Conservation (phyloP, 2,113 vertebrate species). For the Caretta caretta region DNA sequence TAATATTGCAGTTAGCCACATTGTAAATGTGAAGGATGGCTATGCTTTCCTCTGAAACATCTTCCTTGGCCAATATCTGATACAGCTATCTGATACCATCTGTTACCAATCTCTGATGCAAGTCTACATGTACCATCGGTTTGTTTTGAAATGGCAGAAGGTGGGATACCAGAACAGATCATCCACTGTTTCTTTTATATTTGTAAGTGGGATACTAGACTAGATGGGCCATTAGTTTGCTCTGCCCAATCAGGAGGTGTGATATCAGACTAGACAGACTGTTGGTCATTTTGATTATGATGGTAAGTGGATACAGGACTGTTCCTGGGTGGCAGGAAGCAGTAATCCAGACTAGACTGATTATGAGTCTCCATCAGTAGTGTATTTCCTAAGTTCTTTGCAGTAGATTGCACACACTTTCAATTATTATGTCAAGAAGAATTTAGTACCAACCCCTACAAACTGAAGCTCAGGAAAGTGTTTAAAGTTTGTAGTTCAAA, state of each 20-base stretch:
- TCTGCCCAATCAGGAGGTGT: not conserved
- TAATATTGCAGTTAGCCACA: not conserved
- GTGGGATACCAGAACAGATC: accelerated
- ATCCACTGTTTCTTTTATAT: no score
- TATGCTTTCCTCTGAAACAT: not conserved
- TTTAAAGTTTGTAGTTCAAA: not conserved
- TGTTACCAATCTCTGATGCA: not conserved
- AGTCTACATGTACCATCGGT: not conserved
- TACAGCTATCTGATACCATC: no score
- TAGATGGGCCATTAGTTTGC: not conserved
- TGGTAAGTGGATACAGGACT: not conserved
- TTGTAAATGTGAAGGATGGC: not conserved
- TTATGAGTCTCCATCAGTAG: not conserved
- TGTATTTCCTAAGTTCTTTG: not conserved
- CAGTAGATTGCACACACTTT: accelerated
- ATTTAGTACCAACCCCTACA: not conserved
- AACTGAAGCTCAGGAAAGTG: not conserved
- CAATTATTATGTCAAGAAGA: not conserved
- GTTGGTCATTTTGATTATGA: not conserved
- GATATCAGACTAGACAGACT: not conserved
- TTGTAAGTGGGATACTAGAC: not conserved
- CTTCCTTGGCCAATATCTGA: no score
- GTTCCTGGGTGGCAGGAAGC: not conserved
- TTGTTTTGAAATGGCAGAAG: not conserved
- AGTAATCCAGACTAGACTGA: not conserved